Conservation (phyloP, 2,113 vertebrate genomes). For the Percopsis transmontana region DNA sequence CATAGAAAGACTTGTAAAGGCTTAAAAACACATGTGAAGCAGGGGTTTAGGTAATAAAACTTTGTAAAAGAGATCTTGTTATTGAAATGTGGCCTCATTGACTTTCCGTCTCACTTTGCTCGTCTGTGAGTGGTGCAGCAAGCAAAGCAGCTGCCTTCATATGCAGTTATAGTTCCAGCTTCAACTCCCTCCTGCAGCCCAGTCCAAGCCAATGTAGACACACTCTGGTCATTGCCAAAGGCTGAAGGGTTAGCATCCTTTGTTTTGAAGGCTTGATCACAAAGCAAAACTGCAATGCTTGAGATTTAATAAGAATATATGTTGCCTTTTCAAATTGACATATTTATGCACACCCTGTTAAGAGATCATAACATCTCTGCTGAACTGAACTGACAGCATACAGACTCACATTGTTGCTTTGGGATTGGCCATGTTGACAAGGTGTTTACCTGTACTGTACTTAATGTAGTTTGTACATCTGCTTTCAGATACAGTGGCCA, state of each 20-base stretch:
- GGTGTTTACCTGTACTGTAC: neutral
- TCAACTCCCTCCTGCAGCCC: conserved; percentile 19
- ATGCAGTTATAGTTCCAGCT: conserved; percentile 19
- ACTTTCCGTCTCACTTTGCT: conserved; percentile 21
- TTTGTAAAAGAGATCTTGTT: neutral
- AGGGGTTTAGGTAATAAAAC: neutral
- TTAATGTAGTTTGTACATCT: conserved; percentile 35
- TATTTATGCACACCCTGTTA: neutral
- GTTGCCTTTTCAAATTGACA: conserved; percentile 35
- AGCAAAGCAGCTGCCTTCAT: conserved; percentile 22
- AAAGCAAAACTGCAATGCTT: conserved; percentile 8
- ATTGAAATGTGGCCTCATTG: conserved; percentile 9
- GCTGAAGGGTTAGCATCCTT: conserved; percentile 20
- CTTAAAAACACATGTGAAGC: conserved; percentile 7
- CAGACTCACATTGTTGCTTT: conserved; percentile 25
- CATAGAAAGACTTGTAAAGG: neutral
- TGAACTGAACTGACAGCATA: neutral
- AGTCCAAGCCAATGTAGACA: conserved; percentile 38
- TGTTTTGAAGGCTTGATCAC: conserved; percentile 6
- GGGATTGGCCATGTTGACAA: conserved; percentile 39
- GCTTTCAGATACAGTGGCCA: conserved; percentile 33
- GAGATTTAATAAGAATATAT: conserved; percentile 6
- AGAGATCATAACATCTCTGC: conserved; percentile 1
- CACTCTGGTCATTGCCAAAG: conserved; percentile 19
- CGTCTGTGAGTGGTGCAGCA: conserved; percentile 15